A percentile compares a stretch with the other conserved stretches of the same genome.
These are phyloP conservation scores for Dryobotodes eremita DNA, from an alignment of 2,888 invertebrate genomes.

Conservation along the genomic window DNA sequence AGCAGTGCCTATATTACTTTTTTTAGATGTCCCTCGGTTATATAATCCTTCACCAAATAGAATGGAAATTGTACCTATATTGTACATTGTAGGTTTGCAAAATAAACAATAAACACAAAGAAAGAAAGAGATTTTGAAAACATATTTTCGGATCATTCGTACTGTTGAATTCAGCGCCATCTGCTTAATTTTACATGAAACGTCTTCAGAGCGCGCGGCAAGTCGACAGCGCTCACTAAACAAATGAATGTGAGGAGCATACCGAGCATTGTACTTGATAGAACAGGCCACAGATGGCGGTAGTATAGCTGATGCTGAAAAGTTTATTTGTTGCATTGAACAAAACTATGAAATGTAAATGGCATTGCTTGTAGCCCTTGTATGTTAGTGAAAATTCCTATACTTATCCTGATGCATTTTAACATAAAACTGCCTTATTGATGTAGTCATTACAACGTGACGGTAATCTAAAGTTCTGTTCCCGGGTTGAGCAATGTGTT, in stretches of 20 bases:
- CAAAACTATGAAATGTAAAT: background rate
- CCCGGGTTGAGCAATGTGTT: background rate
- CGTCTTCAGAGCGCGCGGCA: background rate
- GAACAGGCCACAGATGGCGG: slow-evolving; percentile 33
- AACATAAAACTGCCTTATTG: background rate
- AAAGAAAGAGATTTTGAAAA: background rate
- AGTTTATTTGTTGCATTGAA: background rate
- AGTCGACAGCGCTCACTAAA: background rate
- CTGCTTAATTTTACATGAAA: slow-evolving; percentile 2
- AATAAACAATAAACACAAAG: background rate
- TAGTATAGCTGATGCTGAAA: background rate
- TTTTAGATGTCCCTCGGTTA: background rate
- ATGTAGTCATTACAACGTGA: background rate
- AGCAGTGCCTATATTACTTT: background rate
- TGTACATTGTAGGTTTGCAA: background rate
- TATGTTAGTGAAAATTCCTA: too few species aligned
- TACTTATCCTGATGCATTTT: background rate
- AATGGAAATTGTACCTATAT: background rate
- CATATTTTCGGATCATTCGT: background rate
- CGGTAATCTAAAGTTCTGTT: background rate
- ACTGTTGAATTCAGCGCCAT: slow-evolving; percentile 28
- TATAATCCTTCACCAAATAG: background rate
- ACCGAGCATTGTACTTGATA: slow-evolving; percentile 7
- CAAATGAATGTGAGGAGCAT: background rate
- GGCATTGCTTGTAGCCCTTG: background rate